Conservation (phyloP, 2,888 invertebrate species). For the Cataglyphis livida region DNA sequence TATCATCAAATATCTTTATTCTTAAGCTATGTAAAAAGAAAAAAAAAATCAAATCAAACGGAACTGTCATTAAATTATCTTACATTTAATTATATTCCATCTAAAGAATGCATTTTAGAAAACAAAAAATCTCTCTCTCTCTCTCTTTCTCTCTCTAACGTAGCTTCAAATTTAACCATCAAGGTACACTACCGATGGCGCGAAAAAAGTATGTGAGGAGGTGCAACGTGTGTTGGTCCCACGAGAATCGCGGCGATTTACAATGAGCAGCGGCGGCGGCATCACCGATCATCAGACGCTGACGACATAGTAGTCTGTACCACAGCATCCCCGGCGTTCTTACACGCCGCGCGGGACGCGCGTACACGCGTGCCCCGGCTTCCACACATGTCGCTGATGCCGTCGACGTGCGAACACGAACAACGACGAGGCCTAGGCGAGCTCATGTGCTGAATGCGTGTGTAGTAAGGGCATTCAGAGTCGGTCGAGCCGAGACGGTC, state of each 20-base stretch:
- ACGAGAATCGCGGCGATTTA: slow-evolving; percentile 15
- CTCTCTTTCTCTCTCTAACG: background rate
- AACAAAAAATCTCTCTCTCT: background rate
- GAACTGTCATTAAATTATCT: background rate
- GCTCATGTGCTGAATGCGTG: slow-evolving; percentile 71
- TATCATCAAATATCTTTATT: background rate
- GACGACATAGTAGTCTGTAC: slow-evolving; percentile 43
- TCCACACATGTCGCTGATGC: slow-evolving; percentile 49
- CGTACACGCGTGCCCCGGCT: slow-evolving; percentile 39
- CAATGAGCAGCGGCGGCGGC: background rate
- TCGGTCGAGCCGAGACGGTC: slow-evolving; percentile 54
- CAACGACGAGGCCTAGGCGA: slow-evolving; percentile 56
- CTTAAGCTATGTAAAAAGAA: background rate
- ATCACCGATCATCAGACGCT: background rate
- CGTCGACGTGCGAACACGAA: slow-evolving; percentile 62
- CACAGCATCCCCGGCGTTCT: slow-evolving; percentile 50
- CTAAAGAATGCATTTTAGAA: background rate
- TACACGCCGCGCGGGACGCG: slow-evolving; percentile 11
- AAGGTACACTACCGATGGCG: background rate
- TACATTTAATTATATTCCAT: background rate
- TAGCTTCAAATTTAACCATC: background rate
- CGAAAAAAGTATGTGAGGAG: slow-evolving; percentile 10
- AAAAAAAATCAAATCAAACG: background rate
- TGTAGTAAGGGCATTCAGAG: slow-evolving; percentile 67
- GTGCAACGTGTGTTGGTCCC: slow-evolving; percentile 22